Percentiles rank a stretch among this genome's conserved stretches.
Evolutionary conservation across 2,113 vertebrate genomes (phyloP).

Genomic region (Hypanus sabinus): DNA sequence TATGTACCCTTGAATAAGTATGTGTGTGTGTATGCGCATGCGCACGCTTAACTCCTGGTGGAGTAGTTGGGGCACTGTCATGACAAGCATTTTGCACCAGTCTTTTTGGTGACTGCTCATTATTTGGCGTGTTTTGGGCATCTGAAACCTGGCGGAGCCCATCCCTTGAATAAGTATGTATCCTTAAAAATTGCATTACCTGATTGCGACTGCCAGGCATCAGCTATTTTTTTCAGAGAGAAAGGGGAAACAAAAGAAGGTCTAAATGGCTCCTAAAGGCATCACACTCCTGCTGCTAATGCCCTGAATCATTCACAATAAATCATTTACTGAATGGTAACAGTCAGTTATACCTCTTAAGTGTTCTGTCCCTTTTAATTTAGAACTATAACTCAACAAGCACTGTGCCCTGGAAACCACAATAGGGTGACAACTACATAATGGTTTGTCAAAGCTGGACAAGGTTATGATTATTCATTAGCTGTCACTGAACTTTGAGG

Average conservation of each 20-base stretch:
- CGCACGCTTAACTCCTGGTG: too few relatives aligned
- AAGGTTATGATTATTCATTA: not conserved
- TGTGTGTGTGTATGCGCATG: too few relatives aligned
- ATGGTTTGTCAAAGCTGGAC: not conserved
- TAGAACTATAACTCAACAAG: not conserved
- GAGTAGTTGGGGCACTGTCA: too few relatives aligned
- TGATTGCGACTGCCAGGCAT: not conserved
- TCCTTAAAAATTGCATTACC: too few relatives aligned
- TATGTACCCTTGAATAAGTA: too few relatives aligned
- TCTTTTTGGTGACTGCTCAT: too few relatives aligned
- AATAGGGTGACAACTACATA: constrained; percentile 2
- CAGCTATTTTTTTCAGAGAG: too few relatives aligned
- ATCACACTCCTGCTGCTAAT: not conserved
- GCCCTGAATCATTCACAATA: not conserved
- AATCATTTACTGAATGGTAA: constrained; percentile 4
- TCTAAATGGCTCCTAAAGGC: not conserved
- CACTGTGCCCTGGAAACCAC: constrained; percentile 3
- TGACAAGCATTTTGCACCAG: too few relatives aligned
- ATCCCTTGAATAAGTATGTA: too few relatives aligned
- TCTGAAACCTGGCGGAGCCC: too few relatives aligned
- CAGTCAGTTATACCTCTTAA: not conserved
- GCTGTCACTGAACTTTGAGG: not conserved
- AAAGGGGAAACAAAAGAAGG: not conserved
- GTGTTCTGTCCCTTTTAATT: constrained; percentile 26
- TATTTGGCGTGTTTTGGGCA: too few relatives aligned